phyloP scores from a whole-genome alignment of 2,888 invertebrate genomes.

The Podabrus alpinus region DNA sequence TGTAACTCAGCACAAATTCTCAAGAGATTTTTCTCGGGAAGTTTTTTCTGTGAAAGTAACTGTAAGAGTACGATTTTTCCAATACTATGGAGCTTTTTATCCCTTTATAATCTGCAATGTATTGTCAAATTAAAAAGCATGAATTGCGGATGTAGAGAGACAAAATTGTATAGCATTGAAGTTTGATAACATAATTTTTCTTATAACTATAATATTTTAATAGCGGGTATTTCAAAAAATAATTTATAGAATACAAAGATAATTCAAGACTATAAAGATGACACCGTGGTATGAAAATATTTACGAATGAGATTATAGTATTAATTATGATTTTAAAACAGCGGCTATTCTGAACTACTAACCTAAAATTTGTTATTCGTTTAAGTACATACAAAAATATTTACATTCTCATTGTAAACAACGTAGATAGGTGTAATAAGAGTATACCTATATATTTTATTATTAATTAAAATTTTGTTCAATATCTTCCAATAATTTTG shows the following conservation, averaged over 20 bases:
- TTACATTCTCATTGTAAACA: no score
- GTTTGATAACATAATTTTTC: no score
- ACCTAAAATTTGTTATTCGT: background rate
- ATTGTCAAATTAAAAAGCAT: background rate
- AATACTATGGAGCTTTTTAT: background rate
- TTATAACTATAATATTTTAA: no score
- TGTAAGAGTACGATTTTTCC: no score
- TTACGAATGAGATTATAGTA: background rate
- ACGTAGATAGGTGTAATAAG: no score
- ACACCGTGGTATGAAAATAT: background rate
- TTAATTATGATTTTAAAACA: background rate
- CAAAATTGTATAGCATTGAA: no score
- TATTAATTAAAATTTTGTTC: no score
- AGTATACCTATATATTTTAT: no score
- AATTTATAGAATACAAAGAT: background rate
- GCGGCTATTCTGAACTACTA: background rate
- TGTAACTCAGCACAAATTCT: background rate
- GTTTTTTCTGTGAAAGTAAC: background rate
- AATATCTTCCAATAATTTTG: no score
- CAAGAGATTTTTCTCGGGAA: background rate
- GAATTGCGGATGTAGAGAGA: background rate
- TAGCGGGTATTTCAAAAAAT: background rate
- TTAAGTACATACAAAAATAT: no score
- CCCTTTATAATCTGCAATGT: background rate
- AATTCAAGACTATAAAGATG: background rate